Conservation (phyloP, 2,113 vertebrate genomes). For the Prochilodus magdalenae region DNA sequence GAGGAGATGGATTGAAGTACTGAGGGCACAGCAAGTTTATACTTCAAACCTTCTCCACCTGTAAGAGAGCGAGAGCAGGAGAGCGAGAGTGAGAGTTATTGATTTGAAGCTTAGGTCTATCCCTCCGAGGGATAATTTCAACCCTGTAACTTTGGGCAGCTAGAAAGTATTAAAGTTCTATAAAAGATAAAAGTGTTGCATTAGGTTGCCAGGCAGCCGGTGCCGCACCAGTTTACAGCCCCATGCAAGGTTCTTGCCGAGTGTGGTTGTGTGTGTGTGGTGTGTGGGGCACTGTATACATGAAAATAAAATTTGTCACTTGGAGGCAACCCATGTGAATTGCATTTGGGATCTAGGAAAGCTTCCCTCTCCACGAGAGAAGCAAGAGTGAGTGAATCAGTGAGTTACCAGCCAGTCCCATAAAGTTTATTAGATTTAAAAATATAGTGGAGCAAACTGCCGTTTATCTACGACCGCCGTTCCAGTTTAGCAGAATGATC, state of each 20-base stretch:
- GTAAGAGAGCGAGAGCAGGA: not conserved
- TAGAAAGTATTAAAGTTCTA: slow-evolving; percentile 44
- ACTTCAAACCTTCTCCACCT: not conserved
- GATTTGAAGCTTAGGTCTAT: slow-evolving; percentile 29
- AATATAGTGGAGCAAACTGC: too few relatives aligned
- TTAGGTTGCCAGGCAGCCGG: slow-evolving; percentile 22
- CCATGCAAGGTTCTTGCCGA: not conserved
- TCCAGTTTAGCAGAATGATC: too few relatives aligned
- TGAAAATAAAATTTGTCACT: too few relatives aligned
- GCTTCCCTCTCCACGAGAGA: too few relatives aligned
- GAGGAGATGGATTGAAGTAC: slow-evolving; percentile 1
- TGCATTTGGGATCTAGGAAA: not conserved
- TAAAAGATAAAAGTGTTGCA: slow-evolving; percentile 23
- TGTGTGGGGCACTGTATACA: too few relatives aligned
- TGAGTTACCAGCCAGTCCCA: not conserved
- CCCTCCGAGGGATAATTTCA: slow-evolving; percentile 36
- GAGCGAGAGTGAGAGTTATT: not conserved
- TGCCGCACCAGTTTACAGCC: slow-evolving; percentile 12
- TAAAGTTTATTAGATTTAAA: too few relatives aligned
- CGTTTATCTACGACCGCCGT: too few relatives aligned
- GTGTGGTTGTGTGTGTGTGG: not conserved
- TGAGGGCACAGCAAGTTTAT: not conserved
- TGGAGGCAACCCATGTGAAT: too few relatives aligned
- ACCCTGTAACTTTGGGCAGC: slow-evolving; percentile 30
- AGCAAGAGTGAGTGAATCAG: too few relatives aligned